These are phyloP conservation scores for Chrysomela aeneicollis DNA, from an alignment of 2,888 invertebrate species.

Conservation along the genomic window DNA sequence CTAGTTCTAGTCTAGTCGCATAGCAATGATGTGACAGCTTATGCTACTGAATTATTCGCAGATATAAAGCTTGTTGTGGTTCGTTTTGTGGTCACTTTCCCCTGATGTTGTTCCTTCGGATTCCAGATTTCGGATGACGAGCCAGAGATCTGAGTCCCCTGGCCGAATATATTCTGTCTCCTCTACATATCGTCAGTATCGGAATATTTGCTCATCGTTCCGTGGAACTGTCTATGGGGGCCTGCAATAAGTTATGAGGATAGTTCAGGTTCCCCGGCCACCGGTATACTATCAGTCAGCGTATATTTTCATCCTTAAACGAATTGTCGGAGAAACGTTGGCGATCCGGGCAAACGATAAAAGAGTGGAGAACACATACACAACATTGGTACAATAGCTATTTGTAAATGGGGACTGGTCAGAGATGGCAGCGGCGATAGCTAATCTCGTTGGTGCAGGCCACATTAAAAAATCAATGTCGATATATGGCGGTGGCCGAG, in stretches of 20 bases:
- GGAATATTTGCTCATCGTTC: no score
- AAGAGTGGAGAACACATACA: slow-evolving; percentile 30
- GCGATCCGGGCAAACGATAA: slow-evolving; percentile 42
- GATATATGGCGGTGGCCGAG: slow-evolving; percentile 53
- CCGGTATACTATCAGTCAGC: slow-evolving; percentile 16
- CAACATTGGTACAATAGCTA: slow-evolving; percentile 54
- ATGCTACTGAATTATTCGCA: no score
- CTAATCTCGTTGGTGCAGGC: slow-evolving; percentile 57
- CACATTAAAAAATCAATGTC: slow-evolving; percentile 59
- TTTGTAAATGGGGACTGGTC: slow-evolving; percentile 58
- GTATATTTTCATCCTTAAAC: slow-evolving; percentile 32
- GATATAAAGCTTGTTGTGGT: no score
- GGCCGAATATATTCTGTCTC: no score
- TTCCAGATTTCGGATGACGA: no score
- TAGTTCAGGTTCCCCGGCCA: slow-evolving; percentile 5
- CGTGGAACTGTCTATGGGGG: no score
- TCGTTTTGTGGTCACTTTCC: no score
- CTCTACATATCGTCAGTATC: no score
- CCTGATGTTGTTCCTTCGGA: no score
- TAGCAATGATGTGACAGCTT: no score
- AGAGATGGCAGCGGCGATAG: slow-evolving; percentile 57
- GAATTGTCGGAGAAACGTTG: slow-evolving; percentile 52
- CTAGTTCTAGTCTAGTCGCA: no score
- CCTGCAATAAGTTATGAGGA: background rate
- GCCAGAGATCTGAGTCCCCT: no score